phyloP scores from a whole-genome alignment of 2,888 invertebrate species.

The Carterocephalus palaemon region DNA sequence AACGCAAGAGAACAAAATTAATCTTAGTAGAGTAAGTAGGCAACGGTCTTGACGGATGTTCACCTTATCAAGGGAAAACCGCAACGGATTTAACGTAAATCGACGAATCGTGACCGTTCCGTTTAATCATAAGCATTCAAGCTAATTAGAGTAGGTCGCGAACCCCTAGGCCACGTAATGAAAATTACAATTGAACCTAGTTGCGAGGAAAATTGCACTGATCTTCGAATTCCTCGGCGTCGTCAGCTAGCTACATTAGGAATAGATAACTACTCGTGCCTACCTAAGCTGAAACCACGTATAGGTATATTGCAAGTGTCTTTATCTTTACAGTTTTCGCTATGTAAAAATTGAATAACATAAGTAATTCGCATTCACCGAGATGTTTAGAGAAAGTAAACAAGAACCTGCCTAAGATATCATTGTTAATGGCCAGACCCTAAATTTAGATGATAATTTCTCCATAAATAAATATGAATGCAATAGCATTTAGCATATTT shows the following conservation, averaged over 20 bases:
- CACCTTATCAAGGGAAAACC: slow-evolving; percentile 64
- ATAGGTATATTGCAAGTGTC: no score
- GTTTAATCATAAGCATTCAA: slow-evolving; percentile 75
- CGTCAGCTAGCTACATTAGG: slow-evolving; percentile 17
- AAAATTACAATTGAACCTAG: slow-evolving; percentile 73
- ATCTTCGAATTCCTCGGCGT: slow-evolving; percentile 10
- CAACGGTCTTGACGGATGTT: slow-evolving; percentile 56
- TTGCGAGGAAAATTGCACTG: slow-evolving; percentile 67
- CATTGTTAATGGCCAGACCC: no score
- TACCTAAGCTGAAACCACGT: no score
- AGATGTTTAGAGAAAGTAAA: no score
- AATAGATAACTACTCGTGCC: no score
- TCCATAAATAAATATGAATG: no score
- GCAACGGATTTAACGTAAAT: slow-evolving; percentile 69
- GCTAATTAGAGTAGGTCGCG: slow-evolving; percentile 76
- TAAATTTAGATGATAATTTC: no score
- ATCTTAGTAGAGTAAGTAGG: slow-evolving; percentile 43
- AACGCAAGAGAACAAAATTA: slow-evolving; percentile 39
- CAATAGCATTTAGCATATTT: no score
- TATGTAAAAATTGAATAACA: no score
- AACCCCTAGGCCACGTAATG: slow-evolving; percentile 71
- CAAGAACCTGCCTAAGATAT: no score
- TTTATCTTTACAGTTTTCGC: no score
- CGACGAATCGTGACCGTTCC: slow-evolving; percentile 69
- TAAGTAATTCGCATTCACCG: no score